Evolutionary conservation across 2,797 vertebrate species (phyloP), one percentile per base, ranked within the genome.

Genomic region (Luscinia luscinia): DNA sequence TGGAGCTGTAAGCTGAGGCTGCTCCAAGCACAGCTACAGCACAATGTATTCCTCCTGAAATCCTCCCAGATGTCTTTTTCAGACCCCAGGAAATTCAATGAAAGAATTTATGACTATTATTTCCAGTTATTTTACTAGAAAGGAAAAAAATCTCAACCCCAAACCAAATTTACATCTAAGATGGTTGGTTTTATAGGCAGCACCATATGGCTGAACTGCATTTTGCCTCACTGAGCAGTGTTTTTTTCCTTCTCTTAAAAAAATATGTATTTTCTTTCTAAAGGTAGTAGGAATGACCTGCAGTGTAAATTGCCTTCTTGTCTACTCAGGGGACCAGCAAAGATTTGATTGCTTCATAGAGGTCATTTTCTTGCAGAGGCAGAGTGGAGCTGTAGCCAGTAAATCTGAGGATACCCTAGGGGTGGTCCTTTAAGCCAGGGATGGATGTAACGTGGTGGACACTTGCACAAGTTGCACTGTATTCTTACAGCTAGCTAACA

Each of bases 81-180:
- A 83, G 69, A 67, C 52, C 78, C 55, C 51, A 80, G 75, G 38
- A 89, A 91, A 87, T 49, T 79, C 90, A 92, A 1, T 62, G 57
- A 91, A 95, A 92, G n/a, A 34, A 74, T 95, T 95, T 88, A 91
- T 72, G 46, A 63, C 57, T 83, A 34, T 76, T 89, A 64, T 52
- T 84, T 34, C 9, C 21, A 40, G 40, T 88, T 91, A 82, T 91
- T 93, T 94, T 59, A 75, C 51, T 72, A 20, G 45, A 68, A 40
- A 87, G 61, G 43, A 77, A 82, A 88, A 78, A 70, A 24, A 22
- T 67, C 24, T 28, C 51, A 81, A 63, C 28, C 9, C 20, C 34
- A 80, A 92, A 55, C n/a, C 45, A 84, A 87, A 82, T 46, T 87
- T 75, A 59, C 4, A 23, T 61, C n/a, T 84, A 45, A 54, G 11